Evolutionary conservation across 2,113 vertebrate genomes (phyloP), one percentile per base, ranked within the genome.

Genomic region (Prochilodus magdalenae): DNA sequence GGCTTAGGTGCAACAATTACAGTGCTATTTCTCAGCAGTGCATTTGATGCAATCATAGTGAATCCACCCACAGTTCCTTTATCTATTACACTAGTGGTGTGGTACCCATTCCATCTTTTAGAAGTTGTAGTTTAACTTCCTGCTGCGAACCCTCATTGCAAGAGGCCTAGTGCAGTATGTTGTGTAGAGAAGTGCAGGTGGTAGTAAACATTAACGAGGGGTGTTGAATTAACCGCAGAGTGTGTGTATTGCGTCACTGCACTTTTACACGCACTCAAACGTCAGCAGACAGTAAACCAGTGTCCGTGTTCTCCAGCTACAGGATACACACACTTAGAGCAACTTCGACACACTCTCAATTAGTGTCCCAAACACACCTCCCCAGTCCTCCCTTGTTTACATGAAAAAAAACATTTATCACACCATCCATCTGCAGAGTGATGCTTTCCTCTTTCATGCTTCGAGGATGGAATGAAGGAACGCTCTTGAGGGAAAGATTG

Each of bases 201-300:
- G 82, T 67, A 78, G 81, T 90, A 88, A 89, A 90, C 86, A 87
- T 89, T 89, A 89, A 88, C 73, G 80, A 81, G 75, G 69, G 72
- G 14, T 72, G 53, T 7, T 67, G 73, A 82, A 86, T 85, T 87
- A 27, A 18, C 77, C 76, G 40, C 85, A 88, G 84, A 82, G 82
- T 55, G 76, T 59, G 73, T 65, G 40, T 73, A 71, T 22, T 84
- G 81, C 84, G 82, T 90, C 88, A 89, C 49, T n/a, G 44, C 75
- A 73, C 70, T 16, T 40, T 88, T 86, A 75, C 44, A 49, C 70
- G 70, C 71, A 55, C 22, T 60, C 72, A 69, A 29, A 81, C 63
- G 62, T 30, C 73, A 69, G 49, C 60, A 59, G 47, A 73, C 18
- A 79, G 27, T 59, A 73, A 27, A 62, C 29, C 24, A 79, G 44